Evolutionary conservation across 1,140 invertebrate genomes (phyloP).

Genomic region (Limonius californicus): DNA sequence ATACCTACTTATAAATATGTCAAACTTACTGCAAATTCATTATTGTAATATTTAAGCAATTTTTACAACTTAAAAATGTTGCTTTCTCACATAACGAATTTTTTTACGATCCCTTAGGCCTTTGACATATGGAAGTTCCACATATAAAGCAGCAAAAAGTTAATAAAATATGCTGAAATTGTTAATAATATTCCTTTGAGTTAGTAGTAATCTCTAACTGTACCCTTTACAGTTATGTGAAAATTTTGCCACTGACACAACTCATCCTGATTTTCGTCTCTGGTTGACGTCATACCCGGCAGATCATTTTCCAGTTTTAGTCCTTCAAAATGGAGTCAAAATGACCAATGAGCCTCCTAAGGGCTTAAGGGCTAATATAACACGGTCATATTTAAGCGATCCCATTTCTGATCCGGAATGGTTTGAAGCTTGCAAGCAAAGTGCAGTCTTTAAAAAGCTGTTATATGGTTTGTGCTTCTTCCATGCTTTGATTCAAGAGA

Average conservation of each 20-base stretch:
- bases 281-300: constrained; percentile 94
- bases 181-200: too few species aligned
- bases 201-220: too few species aligned
- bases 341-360: constrained; percentile 95
- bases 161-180: too few species aligned
- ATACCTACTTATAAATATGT: too few species aligned
- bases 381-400: constrained; percentile 79
- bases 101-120: too few species aligned
- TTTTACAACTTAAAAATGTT: too few species aligned
- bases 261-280: constrained; percentile 84
- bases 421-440: constrained; percentile 79
- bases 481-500: constrained; percentile 88
- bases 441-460: constrained; percentile 76
- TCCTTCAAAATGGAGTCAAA: constrained; percentile 92
- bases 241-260: constrained; percentile 68
- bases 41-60: too few species aligned
- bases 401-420: constrained; percentile 85
- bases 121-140: too few species aligned
- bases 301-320: constrained; percentile 85
- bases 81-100: too few species aligned
- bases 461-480: constrained; percentile 92
- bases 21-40: too few species aligned
- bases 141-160: too few species aligned
- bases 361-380: constrained; percentile 70
- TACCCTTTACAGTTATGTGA: constrained; percentile 73